Percentiles rank a stretch among this genome's conserved stretches.
phyloP scores from a whole-genome alignment of 2,113 vertebrate genomes.

The Eupsittula cactorum region DNA sequence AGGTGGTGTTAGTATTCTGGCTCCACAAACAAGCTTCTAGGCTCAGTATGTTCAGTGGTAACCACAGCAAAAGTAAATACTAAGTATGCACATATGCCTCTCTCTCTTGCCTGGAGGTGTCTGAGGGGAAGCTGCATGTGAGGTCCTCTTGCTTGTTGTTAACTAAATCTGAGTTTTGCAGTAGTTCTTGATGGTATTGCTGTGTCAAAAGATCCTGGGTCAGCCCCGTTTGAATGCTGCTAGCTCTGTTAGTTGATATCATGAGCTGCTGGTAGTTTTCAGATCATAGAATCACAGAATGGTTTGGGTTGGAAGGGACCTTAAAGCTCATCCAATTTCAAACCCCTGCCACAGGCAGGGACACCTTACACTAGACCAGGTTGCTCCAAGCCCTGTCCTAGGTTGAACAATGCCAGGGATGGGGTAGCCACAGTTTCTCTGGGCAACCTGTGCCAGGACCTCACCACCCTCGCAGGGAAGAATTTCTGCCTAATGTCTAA shows the following conservation, averaged over 20 bases:
- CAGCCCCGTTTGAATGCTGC: background rate
- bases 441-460: background rate
- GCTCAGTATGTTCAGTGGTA: fast-evolving
- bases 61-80: background rate
- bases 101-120: background rate
- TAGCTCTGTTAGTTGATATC: fast-evolving
- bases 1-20: background rate
- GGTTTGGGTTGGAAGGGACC: background rate
- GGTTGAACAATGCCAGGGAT: background rate
- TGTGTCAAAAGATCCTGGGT: background rate
- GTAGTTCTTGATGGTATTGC: background rate
- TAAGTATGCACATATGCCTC: fast-evolving
- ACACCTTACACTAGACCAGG: background rate
- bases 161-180: background rate
- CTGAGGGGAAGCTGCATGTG: fast-evolving
- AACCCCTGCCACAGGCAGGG: background rate
- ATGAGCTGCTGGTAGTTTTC: background rate
- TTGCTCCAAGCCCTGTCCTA: background rate
- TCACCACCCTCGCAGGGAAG: background rate
- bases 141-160: background rate
- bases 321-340: background rate
- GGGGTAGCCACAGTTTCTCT: background rate
- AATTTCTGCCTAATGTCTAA: background rate
- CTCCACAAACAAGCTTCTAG: fast-evolving
- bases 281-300: background rate